Evolutionary conservation across 2,888 invertebrate species (phyloP).

Genomic region (Hesperia comma): DNA sequence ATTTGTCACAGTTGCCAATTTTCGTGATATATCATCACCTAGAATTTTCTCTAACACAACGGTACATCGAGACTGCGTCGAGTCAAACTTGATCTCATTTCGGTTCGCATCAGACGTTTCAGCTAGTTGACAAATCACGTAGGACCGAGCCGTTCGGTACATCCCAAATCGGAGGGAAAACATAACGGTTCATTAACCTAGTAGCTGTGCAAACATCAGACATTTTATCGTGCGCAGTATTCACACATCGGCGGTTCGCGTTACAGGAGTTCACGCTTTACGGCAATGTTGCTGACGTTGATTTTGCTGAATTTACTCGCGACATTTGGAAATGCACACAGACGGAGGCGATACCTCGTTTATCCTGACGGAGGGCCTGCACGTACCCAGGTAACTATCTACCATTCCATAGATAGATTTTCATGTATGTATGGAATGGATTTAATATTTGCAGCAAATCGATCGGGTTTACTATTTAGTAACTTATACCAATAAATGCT

Average conservation of each 20-base stretch:
- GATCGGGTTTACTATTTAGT: too few species aligned
- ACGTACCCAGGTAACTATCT: slow-evolving; percentile 84
- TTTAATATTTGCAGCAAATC: too few species aligned
- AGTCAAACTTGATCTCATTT: slow-evolving; percentile 2
- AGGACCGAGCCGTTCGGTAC: slow-evolving; percentile 53
- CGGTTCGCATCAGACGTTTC: slow-evolving; percentile 12
- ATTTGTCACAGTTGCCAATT: neutral
- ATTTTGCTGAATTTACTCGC: slow-evolving; percentile 67
- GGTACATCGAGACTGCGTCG: neutral
- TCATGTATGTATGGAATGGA: too few species aligned
- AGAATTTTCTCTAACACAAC: neutral
- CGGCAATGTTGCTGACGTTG: slow-evolving; percentile 58
- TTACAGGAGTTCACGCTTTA: slow-evolving; percentile 38
- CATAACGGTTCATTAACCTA: slow-evolving; percentile 81
- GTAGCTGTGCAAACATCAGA: slow-evolving; percentile 69
- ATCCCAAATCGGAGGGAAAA: slow-evolving; percentile 74
- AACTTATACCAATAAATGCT: too few species aligned
- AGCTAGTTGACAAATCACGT: slow-evolving; percentile 46
- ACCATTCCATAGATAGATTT: too few species aligned
- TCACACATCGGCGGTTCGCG: slow-evolving; percentile 62
- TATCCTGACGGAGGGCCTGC: slow-evolving; percentile 84
- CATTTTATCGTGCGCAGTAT: slow-evolving; percentile 70
- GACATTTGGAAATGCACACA: slow-evolving; percentile 53
- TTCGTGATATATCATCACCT: neutral
- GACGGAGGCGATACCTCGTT: slow-evolving; percentile 83